These are phyloP conservation scores for Ormyrus nitidulus DNA, from an alignment of 2,888 invertebrate genomes.

Conservation along the genomic window DNA sequence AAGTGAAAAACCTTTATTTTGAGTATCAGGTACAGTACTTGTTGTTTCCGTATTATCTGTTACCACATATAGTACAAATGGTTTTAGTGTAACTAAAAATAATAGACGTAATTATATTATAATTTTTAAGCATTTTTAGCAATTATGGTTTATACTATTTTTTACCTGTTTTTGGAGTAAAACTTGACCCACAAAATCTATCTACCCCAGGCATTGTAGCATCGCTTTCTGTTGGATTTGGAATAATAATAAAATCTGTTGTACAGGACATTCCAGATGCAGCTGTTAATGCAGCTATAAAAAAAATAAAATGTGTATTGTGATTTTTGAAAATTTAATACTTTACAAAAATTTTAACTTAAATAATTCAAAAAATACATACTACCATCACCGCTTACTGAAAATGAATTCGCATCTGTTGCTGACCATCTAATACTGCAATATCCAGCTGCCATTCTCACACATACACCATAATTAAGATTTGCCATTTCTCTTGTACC, in stretches of 20 bases:
- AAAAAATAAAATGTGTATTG: slow-evolving; percentile 5
- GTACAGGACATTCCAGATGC: slow-evolving; percentile 76
- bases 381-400: slow-evolving; percentile 83
- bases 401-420: slow-evolving; percentile 81
- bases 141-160: slow-evolving; percentile 61
- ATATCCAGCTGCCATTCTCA: slow-evolving; percentile 83
- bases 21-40: slow-evolving; percentile 77
- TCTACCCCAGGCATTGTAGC: slow-evolving; percentile 76
- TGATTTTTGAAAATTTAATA: slow-evolving; percentile 7
- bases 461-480: slow-evolving; percentile 86
- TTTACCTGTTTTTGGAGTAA: slow-evolving; percentile 82
- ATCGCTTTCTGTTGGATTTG: slow-evolving; percentile 78
- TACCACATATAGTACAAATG: slow-evolving; percentile 85
- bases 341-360: slow-evolving; percentile 2
- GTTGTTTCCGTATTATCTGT: slow-evolving; percentile 80
- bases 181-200: slow-evolving; percentile 86
- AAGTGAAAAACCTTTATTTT: slow-evolving; percentile 86
- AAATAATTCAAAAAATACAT: slow-evolving; percentile 77
- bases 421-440: slow-evolving; percentile 84
- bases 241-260: slow-evolving; percentile 86
- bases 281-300: slow-evolving; percentile 15
- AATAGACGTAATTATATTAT: slow-evolving; percentile 12
- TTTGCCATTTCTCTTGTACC: slow-evolving; percentile 85
- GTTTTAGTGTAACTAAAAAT: slow-evolving; percentile 80
- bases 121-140: slow-evolving; percentile 17